phyloP scores from a whole-genome alignment of 2,797 vertebrate genomes.

The Calcarius lapponicus region DNA sequence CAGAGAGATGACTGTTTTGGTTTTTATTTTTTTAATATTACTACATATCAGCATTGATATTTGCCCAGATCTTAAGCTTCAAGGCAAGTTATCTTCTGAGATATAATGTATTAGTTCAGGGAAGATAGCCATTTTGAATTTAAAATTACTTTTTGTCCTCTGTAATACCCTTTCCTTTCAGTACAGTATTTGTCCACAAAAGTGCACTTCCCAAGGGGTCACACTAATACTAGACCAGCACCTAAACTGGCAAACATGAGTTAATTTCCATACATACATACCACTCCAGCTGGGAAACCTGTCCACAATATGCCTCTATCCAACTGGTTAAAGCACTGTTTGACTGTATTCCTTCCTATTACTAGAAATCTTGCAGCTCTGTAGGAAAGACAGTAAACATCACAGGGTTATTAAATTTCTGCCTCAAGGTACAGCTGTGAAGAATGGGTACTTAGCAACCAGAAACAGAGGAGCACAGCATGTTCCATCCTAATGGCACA shows the following conservation, averaged over 20 bases:
- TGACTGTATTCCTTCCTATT: background rate
- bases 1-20: background rate
- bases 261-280: background rate
- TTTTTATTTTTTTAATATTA: background rate
- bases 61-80: background rate
- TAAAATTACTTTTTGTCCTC: background rate
- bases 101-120: background rate
- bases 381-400: background rate
- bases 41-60: background rate
- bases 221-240: background rate
- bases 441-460: slow-evolving; percentile 72
- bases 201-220: background rate
- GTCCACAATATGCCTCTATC: background rate
- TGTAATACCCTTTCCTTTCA: background rate
- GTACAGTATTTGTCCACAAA: background rate
- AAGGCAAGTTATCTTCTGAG: background rate
- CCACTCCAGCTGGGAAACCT: background rate
- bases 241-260: background rate
- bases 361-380: background rate
- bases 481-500: slow-evolving; percentile 28
- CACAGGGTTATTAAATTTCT: slow-evolving; percentile 40
- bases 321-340: background rate
- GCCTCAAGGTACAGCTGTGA: slow-evolving; percentile 35
- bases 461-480: slow-evolving; percentile 56
- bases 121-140: background rate